Percentiles rank a stretch among this genome's conserved stretches.
Conservation (phyloP, 30 jellyfish, hydroid and myxozoan species). For the Aurelia coerulea region DNA sequence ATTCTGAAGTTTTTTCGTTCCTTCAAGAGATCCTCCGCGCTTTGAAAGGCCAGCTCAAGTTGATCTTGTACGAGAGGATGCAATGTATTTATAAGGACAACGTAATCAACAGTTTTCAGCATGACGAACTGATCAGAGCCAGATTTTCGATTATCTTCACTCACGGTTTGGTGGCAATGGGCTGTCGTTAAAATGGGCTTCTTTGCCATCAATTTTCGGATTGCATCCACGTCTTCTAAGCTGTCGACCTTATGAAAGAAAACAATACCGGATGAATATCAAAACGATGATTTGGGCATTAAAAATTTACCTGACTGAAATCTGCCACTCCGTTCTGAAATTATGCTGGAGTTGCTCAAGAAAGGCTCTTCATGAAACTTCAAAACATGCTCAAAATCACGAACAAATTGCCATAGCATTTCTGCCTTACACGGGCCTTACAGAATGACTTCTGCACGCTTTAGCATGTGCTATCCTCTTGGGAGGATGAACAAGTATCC, state of each 20-base stretch:
- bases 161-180: slow-evolving; percentile 62
- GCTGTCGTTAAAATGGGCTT: slow-evolving; percentile 79
- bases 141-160: slow-evolving; percentile 5
- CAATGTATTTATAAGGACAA: slow-evolving; percentile 68
- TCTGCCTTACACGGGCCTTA: too few relatives aligned
- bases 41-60: slow-evolving; percentile 69
- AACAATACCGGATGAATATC: too few relatives aligned
- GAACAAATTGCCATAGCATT: too few relatives aligned
- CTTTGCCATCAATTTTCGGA: slow-evolving; percentile 41
- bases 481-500: too few relatives aligned
- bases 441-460: too few relatives aligned
- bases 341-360: too few relatives aligned
- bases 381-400: too few relatives aligned
- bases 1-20: slow-evolving; percentile 74
- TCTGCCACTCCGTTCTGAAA: too few relatives aligned
- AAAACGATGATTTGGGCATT: too few relatives aligned
- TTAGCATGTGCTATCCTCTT: too few relatives aligned
- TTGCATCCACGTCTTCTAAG: slow-evolving; percentile 51
- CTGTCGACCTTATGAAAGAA: slow-evolving; percentile 31
- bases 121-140: slow-evolving; percentile 30
- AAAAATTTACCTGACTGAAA: too few relatives aligned
- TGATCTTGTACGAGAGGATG: slow-evolving; percentile 71
- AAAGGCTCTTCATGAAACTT: too few relatives aligned
- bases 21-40: slow-evolving; percentile 71
- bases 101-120: slow-evolving; percentile 56